phyloP scores from a whole-genome alignment of 35 echinoderm and acorn worm genomes.

The Strongylocentrotus purpuratus region DNA sequence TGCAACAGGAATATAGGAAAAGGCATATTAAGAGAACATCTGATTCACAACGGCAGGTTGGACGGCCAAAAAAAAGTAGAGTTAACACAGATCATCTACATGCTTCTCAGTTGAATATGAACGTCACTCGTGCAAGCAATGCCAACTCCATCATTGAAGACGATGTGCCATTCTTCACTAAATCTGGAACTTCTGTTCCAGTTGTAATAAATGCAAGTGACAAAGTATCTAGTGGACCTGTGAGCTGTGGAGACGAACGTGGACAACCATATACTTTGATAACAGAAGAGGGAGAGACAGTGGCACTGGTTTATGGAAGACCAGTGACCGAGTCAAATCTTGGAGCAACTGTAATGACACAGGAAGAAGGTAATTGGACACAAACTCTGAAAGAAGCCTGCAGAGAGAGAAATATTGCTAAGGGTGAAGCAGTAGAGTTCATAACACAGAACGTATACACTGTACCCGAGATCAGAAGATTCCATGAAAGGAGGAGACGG shows the following conservation, averaged over 20 bases:
- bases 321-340: background rate
- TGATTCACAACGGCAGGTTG: background rate
- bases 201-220: background rate
- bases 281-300: background rate
- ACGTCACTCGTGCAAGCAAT: background rate
- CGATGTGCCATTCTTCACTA: background rate
- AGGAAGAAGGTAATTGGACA: background rate
- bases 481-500: background rate
- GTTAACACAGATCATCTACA: background rate
- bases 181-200: background rate
- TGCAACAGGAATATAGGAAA: background rate
- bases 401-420: background rate
- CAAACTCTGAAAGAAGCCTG: background rate
- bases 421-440: background rate
- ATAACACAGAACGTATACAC: background rate
- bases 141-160: background rate
- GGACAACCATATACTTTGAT: background rate
- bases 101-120: background rate
- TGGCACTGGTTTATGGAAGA: background rate
- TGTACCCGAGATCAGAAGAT: background rate
- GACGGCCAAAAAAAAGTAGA: background rate
- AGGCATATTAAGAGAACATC: background rate
- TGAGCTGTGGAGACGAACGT: background rate
- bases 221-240: background rate
- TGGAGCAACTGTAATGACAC: background rate